A percentile compares a stretch with the other conserved stretches of the same genome.
Evolutionary conservation across 2,797 vertebrate species (phyloP).

Genomic region (Chaunax sp.): DNA sequence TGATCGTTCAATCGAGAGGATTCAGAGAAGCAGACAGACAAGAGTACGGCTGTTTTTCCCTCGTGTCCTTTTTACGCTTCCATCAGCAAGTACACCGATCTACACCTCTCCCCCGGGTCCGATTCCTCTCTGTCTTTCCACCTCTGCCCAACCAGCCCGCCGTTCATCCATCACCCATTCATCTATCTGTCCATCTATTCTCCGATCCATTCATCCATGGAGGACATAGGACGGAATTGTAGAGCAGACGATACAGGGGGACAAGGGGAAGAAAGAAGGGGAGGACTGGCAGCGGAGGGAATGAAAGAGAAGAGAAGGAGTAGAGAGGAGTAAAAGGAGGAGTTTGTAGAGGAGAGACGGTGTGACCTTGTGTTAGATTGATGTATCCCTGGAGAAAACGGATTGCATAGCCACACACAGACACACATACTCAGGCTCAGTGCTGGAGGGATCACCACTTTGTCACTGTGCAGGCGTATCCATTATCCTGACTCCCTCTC

Average conservation of each 20-base stretch:
- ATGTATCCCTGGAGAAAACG: constrained; percentile 74
- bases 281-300: constrained; percentile 7
- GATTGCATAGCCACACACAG: constrained; percentile 52
- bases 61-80: constrained; percentile 75
- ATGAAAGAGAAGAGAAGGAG: constrained; percentile 12
- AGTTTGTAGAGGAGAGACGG: constrained; percentile 43
- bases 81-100: constrained; percentile 74
- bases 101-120: constrained; percentile 58
- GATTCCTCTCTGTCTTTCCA: constrained; percentile 62
- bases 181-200: constrained; percentile 52
- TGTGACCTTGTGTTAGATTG: constrained; percentile 78
- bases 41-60: constrained; percentile 18
- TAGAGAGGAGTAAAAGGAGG: constrained; percentile 37
- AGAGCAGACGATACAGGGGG: constrained; percentile 34
- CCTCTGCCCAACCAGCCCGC: constrained; percentile 45
- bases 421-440: constrained; percentile 23
- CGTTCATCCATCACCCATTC: constrained; percentile 70
- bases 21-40: constrained; percentile 11
- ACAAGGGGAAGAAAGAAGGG: not conserved
- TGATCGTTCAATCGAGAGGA: constrained; percentile 23
- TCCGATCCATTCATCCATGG: constrained; percentile 66
- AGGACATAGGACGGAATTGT: constrained; percentile 51
- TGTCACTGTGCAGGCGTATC: constrained; percentile 71
- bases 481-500: constrained; percentile 59
- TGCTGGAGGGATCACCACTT: constrained; percentile 70